These are phyloP conservation scores for Nyctibius bracteatus DNA, from an alignment of 2,113 vertebrate genomes.

Conservation along the genomic window DNA sequence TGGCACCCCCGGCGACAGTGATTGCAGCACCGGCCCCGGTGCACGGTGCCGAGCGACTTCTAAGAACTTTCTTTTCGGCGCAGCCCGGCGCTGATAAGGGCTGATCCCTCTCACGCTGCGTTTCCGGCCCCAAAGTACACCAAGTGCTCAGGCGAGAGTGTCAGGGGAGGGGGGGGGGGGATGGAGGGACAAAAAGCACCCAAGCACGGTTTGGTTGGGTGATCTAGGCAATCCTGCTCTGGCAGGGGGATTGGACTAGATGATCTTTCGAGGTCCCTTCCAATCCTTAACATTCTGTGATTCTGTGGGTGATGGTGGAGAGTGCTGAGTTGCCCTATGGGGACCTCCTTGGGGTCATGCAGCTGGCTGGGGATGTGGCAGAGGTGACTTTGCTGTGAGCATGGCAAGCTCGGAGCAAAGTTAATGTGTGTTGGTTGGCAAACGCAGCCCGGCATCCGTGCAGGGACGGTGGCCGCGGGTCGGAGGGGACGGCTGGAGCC, in stretches of 20 bases:
- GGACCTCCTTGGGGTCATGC: fast-evolving
- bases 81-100: conserved; percentile 8
- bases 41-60: background rate
- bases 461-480: background rate
- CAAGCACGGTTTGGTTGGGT: background rate
- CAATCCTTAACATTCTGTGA: no score
- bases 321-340: no score
- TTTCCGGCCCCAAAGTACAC: conserved; percentile 45
- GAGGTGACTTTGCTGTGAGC: fast-evolving
- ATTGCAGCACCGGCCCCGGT: background rate
- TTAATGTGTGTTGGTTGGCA: background rate
- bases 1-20: background rate
- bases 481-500: fast-evolving
- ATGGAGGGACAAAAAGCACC: background rate
- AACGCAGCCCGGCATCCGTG: background rate
- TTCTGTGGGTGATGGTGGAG: no score
- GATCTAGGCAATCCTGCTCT: no score
- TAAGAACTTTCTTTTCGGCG: conserved; percentile 36
- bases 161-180: background rate
- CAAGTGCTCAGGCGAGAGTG: background rate
- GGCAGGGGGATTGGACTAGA: no score
- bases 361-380: fast-evolving
- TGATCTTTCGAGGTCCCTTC: no score
- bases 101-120: background rate
- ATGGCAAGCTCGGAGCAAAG: fast-evolving